phyloP scores from a whole-genome alignment of 2,797 vertebrate species.

The Numenius phaeopus region DNA sequence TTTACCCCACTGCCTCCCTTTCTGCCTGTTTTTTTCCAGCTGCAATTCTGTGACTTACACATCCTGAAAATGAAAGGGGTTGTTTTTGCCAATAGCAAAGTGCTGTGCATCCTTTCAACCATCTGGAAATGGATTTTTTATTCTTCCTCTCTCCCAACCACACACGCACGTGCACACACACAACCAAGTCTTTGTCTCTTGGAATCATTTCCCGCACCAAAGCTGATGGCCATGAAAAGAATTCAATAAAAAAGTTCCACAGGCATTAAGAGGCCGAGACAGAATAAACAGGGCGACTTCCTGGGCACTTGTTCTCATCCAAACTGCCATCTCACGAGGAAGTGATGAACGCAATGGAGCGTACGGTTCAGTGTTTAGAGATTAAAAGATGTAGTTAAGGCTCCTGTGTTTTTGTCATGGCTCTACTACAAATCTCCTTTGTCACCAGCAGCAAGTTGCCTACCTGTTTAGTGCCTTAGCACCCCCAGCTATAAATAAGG shows the following conservation, averaged over 20 bases:
- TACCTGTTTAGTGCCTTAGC: neutral
- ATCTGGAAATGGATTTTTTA: constrained; percentile 71
- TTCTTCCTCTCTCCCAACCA: constrained; percentile 48
- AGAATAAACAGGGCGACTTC: constrained; percentile 33
- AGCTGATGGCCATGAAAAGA: constrained; percentile 36
- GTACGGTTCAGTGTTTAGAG: neutral
- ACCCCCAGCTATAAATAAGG: neutral
- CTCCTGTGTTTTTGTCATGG: neutral
- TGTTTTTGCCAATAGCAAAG: constrained; percentile 76
- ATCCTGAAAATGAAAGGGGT: constrained; percentile 69
- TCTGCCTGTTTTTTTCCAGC: constrained; percentile 63
- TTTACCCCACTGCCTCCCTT: neutral
- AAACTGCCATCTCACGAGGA: constrained; percentile 48
- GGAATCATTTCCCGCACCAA: constrained; percentile 43
- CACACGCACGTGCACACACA: constrained; percentile 27
- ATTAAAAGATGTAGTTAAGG: neutral
- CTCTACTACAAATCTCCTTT: neutral
- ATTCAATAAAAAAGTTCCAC: constrained; percentile 39
- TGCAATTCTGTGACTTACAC: constrained; percentile 65
- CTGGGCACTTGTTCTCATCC: constrained; percentile 42
- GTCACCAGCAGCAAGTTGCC: neutral
- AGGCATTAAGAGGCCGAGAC: neutral
- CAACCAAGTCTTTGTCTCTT: constrained; percentile 51
- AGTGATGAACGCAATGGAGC: constrained; percentile 41
- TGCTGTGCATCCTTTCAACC: constrained; percentile 66